Evolutionary conservation across 1,140 invertebrate genomes (phyloP).

Genomic region (Dendrolimus punctatus): DNA sequence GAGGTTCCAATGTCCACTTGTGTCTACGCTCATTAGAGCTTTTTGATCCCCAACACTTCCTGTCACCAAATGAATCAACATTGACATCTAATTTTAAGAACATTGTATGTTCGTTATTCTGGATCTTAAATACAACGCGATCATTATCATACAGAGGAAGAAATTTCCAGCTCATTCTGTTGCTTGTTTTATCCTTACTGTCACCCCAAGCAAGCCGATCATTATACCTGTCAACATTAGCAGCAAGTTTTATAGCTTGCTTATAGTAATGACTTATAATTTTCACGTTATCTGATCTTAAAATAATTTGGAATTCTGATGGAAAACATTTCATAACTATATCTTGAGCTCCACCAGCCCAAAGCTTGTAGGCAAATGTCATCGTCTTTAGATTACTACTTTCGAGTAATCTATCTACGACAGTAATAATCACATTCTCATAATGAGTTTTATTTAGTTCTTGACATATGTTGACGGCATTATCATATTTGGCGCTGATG

Average conservation of each 20-base stretch:
- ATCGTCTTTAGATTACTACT: too few relatives aligned
- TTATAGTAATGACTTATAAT: conserved; percentile 3
- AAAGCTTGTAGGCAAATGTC: too few relatives aligned
- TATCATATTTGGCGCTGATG: not conserved
- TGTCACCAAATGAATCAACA: conserved; percentile 10
- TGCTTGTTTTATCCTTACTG: conserved; percentile 13
- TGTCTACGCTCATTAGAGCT: conserved; percentile 7
- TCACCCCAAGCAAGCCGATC: conserved; percentile 17
- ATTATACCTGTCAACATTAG: conserved; percentile 1
- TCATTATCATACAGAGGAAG: conserved; percentile 12
- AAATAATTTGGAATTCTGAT: conserved; percentile 3
- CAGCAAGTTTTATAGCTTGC: conserved; percentile 17
- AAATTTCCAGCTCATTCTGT: conserved; percentile 18
- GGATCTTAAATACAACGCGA: conserved; percentile 18
- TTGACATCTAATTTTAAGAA: conserved; percentile 16
- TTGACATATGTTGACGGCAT: not conserved
- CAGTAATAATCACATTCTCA: too few relatives aligned
- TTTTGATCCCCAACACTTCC: conserved; percentile 9
- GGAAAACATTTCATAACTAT: not conserved
- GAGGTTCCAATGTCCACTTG: conserved; percentile 10
- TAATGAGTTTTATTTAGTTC: not conserved
- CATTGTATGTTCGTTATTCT: conserved; percentile 9
- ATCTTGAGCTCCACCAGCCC: too few relatives aligned
- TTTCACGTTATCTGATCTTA: conserved; percentile 5
- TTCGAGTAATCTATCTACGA: too few relatives aligned